Conservation (phyloP, 2,888 invertebrate genomes). For the Onthophagus sagittarius region DNA sequence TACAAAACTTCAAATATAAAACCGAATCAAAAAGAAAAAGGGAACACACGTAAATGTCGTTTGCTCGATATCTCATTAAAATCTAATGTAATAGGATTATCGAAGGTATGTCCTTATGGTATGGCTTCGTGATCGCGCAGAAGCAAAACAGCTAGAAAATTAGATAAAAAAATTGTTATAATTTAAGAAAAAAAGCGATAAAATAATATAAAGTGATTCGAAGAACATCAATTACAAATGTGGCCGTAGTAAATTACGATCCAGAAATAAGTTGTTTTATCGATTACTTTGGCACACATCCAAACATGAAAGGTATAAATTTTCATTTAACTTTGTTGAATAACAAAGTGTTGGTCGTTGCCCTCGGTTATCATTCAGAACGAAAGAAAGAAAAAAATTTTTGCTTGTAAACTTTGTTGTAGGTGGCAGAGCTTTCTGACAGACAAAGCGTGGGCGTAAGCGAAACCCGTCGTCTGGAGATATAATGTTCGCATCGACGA, state of each 20-base stretch:
- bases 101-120: background rate
- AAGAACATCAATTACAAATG: background rate
- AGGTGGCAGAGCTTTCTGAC: background rate
- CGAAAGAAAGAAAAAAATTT: background rate
- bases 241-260: background rate
- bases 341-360: background rate
- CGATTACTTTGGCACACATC: background rate
- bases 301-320: background rate
- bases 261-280: background rate
- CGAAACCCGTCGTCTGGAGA: background rate
- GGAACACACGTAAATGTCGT: background rate
- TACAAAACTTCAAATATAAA: too few relatives aligned
- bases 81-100: background rate
- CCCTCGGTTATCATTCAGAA: background rate
- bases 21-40: background rate
- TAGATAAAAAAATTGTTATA: background rate
- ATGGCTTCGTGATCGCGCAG: background rate
- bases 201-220: background rate
- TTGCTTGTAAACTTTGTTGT: too few relatives aligned
- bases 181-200: background rate
- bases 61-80: background rate
- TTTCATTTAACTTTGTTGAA: background rate
- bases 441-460: background rate
- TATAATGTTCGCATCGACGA: background rate
- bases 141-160: background rate